Percentiles rank a stretch among this genome's conserved stretches.
Conservation (phyloP, 1,140 invertebrate genomes). For the Aphaenogaster ashmeadi region DNA sequence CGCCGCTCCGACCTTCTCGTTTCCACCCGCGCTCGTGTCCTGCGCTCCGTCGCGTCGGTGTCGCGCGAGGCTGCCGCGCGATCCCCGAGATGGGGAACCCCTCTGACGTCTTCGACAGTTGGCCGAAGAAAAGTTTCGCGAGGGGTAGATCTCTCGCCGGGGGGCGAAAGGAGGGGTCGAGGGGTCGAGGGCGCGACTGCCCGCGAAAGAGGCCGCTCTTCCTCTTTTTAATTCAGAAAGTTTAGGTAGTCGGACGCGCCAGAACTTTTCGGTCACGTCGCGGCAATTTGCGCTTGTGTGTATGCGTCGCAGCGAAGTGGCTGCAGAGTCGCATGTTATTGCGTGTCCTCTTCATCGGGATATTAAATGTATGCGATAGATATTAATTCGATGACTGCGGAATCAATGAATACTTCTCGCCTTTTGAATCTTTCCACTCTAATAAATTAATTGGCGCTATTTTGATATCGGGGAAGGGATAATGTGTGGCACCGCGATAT, state of each 20-base stretch:
- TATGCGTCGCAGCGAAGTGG: not conserved
- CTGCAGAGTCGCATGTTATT: conserved; percentile 4
- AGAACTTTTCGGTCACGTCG: not conserved
- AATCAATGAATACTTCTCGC: conserved; percentile 40
- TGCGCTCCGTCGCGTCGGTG: conserved; percentile 25
- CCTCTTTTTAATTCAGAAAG: conserved; percentile 8
- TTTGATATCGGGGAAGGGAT: not conserved
- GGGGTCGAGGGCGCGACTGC: not conserved
- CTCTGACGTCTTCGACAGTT: conserved; percentile 18
- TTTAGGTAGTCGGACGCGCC: not conserved
- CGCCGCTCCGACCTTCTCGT: conserved; percentile 64
- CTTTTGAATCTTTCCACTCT: conserved; percentile 39
- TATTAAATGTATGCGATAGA: conserved; percentile 48
- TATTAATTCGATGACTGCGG: conserved; percentile 39
- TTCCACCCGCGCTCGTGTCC: conserved; percentile 36
- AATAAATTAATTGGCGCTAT: conserved; percentile 38
- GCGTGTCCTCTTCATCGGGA: conserved; percentile 19
- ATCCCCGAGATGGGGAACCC: not conserved
- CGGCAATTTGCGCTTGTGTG: not conserved
- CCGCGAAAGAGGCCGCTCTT: not conserved
- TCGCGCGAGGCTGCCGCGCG: not conserved
- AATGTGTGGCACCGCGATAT: not conserved
- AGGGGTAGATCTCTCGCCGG: not conserved
- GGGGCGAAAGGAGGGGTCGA: not conserved
- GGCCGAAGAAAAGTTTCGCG: conserved; percentile 9